These are phyloP conservation scores for Gymnocephalus cernua DNA, from an alignment of 2,113 vertebrate genomes.

Conservation along the genomic window DNA sequence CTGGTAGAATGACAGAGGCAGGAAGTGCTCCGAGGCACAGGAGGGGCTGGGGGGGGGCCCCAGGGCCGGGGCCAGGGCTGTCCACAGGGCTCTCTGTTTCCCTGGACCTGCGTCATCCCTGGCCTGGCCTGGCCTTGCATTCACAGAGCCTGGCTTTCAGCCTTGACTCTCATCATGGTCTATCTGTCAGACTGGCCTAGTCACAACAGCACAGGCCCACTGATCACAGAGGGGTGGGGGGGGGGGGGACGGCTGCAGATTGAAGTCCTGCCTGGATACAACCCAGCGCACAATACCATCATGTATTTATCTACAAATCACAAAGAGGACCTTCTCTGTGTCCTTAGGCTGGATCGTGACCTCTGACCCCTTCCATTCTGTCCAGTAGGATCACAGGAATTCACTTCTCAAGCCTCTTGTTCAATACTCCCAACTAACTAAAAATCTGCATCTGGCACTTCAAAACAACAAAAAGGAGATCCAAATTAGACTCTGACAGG, in stretches of 20 bases:
- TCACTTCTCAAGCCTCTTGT: conserved; percentile 5
- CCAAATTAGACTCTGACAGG: background rate
- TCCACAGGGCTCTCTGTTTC: conserved; percentile 76
- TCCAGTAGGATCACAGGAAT: conserved; percentile 46
- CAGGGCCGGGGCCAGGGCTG: conserved; percentile 50
- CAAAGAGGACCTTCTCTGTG: conserved; percentile 59
- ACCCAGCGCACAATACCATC: conserved; percentile 59
- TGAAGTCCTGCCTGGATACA: conserved; percentile 61
- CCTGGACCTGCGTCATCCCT: conserved; percentile 72
- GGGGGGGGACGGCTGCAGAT: conserved; percentile 26
- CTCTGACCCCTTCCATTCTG: conserved; percentile 39
- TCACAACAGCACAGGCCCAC: conserved; percentile 58
- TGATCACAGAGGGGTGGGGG: conserved; percentile 44
- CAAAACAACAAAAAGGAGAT: conserved; percentile 10
- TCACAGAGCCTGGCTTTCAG: conserved; percentile 77
- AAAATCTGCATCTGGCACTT: conserved; percentile 16
- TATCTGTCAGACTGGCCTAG: conserved; percentile 68
- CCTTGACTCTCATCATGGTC: conserved; percentile 70
- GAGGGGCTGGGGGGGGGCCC: conserved; percentile 43
- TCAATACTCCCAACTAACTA: background rate
- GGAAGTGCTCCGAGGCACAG: conserved; percentile 77
- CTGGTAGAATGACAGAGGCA: conserved; percentile 79
- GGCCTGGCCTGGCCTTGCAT: conserved; percentile 62
- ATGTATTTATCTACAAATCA: conserved; percentile 64
- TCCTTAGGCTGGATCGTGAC: conserved; percentile 54